phyloP scores from a whole-genome alignment of 2,888 invertebrate species.

The Pristionchus japonicus region DNA sequence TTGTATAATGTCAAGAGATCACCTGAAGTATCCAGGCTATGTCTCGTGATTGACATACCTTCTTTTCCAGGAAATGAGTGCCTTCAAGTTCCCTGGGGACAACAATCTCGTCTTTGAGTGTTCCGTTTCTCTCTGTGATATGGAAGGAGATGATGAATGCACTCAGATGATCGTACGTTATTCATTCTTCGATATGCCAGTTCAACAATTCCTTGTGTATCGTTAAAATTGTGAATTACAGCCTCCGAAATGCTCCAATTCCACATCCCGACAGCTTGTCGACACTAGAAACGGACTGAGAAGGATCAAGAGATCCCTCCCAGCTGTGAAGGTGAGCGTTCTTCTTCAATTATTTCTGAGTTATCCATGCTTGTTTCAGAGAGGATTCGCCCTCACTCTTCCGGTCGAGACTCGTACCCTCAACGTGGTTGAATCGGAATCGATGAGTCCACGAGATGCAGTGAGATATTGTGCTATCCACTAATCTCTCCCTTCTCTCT shows the following conservation, averaged over 20 bases:
- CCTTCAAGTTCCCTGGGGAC: slow-evolving; percentile 73
- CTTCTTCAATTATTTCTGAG: too few species aligned
- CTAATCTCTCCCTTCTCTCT: slow-evolving; percentile 26
- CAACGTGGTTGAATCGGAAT: slow-evolving; percentile 69
- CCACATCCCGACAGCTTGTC: background rate
- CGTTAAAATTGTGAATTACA: background rate
- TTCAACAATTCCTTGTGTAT: too few species aligned
- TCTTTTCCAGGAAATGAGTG: slow-evolving; percentile 65
- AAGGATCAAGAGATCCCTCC: background rate
- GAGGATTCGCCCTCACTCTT: slow-evolving; percentile 26
- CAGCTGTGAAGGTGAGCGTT: background rate
- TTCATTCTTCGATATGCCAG: background rate
- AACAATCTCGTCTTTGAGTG: slow-evolving; percentile 71
- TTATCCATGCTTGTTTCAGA: background rate
- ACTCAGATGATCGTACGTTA: slow-evolving; percentile 55
- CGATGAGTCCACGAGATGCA: slow-evolving; percentile 65
- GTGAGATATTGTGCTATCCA: slow-evolving; percentile 70
- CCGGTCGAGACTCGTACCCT: slow-evolving; percentile 54
- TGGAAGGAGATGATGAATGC: slow-evolving; percentile 58
- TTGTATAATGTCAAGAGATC: too few species aligned
- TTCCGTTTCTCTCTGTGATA: slow-evolving; percentile 71
- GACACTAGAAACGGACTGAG: slow-evolving; percentile 33
- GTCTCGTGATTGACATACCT: background rate
- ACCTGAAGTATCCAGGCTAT: background rate
- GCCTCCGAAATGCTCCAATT: slow-evolving; percentile 40